phyloP scores from a whole-genome alignment of 2,113 vertebrate genomes.

The Oreocharis arfaki region DNA sequence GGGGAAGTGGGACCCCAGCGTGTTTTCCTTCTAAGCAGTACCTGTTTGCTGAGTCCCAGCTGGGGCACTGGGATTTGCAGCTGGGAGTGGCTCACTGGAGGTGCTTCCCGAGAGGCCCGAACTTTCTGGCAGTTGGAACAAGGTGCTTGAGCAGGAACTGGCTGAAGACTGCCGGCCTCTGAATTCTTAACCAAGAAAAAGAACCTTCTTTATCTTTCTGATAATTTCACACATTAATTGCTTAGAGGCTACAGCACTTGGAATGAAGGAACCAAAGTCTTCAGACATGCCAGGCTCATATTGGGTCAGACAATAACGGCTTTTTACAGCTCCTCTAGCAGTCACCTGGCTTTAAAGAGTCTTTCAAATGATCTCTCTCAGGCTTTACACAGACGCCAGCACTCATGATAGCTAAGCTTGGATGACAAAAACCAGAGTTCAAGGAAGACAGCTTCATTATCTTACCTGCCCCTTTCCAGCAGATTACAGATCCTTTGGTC shows the following conservation, averaged over 20 bases:
- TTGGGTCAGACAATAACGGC: not conserved
- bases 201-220: not conserved
- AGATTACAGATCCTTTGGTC: slow-evolving; percentile 87
- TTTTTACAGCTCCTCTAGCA: slow-evolving; percentile 32
- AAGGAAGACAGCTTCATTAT: slow-evolving; percentile 22
- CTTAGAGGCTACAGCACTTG: not conserved
- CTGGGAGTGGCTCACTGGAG: slow-evolving; percentile 7
- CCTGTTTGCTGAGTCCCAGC: slow-evolving; percentile 68
- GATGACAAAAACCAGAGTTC: slow-evolving; percentile 34
- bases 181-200: slow-evolving; percentile 60
- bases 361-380: not conserved
- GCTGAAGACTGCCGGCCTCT: slow-evolving; percentile 71
- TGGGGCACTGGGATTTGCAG: not conserved
- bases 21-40: not conserved
- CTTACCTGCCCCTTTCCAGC: slow-evolving; percentile 92
- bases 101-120: slow-evolving; percentile 9
- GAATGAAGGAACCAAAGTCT: not conserved
- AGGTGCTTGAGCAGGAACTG: slow-evolving; percentile 34
- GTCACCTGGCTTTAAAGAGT: slow-evolving; percentile 2
- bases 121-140: slow-evolving; percentile 62
- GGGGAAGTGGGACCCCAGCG: accelerated
- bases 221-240: not conserved
- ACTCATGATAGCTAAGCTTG: not conserved
- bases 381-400: not conserved
- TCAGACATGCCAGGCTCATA: not conserved